These are phyloP conservation scores for Echeneis naucrates DNA, from an alignment of 2,797 vertebrate genomes.

Conservation along the genomic window DNA sequence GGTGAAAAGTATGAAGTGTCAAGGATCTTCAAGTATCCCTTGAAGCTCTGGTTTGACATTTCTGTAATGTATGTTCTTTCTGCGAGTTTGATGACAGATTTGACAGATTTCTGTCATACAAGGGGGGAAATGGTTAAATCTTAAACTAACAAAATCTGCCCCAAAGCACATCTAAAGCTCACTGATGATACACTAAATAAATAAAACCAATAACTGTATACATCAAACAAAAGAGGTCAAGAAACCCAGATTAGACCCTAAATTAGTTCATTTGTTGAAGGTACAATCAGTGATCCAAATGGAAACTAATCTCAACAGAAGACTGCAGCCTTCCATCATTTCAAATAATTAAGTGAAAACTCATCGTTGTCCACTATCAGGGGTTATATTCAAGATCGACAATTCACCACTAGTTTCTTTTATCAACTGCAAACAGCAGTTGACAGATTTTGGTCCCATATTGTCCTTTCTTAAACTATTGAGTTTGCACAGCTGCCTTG, in stretches of 20 bases:
- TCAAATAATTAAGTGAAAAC: not conserved
- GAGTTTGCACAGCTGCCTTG: not conserved
- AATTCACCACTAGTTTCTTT: too few species aligned
- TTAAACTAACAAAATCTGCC: not conserved
- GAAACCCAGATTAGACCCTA: too few species aligned
- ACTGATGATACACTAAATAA: not conserved
- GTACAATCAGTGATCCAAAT: not conserved
- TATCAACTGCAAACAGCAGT: too few species aligned
- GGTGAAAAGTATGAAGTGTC: too few species aligned
- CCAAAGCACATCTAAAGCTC: not conserved
- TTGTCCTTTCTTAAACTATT: not conserved
- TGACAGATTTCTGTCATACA: not conserved
- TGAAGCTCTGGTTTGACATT: not conserved
- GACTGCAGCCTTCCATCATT: not conserved
- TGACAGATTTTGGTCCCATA: not conserved
- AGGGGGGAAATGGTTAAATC: not conserved
- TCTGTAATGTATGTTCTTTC: too few species aligned
- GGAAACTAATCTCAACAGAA: not conserved
- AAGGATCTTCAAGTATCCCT: too few species aligned
- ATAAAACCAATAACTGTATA: not conserved
- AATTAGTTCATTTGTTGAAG: too few species aligned
- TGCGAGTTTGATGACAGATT: not conserved
- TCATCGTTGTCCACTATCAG: not conserved
- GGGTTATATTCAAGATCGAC: too few species aligned
- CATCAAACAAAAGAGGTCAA: not conserved